Conservation (phyloP, 64 coral and sea anemone genomes). For the Orbicella faveolata region DNA sequence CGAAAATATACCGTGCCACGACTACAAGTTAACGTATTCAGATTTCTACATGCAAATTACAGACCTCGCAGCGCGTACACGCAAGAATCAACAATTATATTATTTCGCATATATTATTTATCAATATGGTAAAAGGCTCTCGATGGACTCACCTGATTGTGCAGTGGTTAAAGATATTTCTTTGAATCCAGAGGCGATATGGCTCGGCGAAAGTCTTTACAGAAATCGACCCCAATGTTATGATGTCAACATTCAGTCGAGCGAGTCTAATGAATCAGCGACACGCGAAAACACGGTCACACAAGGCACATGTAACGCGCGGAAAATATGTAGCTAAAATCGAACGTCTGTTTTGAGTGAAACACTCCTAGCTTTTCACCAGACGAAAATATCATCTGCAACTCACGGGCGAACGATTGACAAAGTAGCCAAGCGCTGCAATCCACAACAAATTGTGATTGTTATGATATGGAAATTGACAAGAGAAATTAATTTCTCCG, state of each 20-base stretch:
- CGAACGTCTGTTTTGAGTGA: neutral
- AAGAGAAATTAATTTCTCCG: neutral
- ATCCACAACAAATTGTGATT: neutral
- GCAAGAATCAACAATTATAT: conserved; percentile 33
- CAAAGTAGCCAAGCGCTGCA: neutral
- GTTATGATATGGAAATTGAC: neutral
- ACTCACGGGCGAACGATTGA: neutral
- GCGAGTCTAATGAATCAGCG: neutral
- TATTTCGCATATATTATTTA: conserved; percentile 40
- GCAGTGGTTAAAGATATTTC: neutral
- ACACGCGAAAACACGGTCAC: conserved; percentile 26
- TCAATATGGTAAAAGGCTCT: conserved; percentile 5
- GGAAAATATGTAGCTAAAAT: neutral
- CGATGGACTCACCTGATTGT: conserved; percentile 5
- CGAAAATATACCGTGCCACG: neutral
- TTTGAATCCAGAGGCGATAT: neutral
- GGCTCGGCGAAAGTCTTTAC: neutral
- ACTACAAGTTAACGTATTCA: conserved; percentile 37
- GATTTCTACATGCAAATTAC: conserved; percentile 33
- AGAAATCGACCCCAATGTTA: neutral
- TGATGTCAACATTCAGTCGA: neutral
- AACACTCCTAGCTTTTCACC: neutral
- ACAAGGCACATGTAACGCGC: neutral
- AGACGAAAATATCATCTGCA: neutral
- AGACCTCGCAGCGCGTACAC: neutral